phyloP scores from a whole-genome alignment of 2,888 invertebrate genomes.

The Acanthosepion pharaonis region DNA sequence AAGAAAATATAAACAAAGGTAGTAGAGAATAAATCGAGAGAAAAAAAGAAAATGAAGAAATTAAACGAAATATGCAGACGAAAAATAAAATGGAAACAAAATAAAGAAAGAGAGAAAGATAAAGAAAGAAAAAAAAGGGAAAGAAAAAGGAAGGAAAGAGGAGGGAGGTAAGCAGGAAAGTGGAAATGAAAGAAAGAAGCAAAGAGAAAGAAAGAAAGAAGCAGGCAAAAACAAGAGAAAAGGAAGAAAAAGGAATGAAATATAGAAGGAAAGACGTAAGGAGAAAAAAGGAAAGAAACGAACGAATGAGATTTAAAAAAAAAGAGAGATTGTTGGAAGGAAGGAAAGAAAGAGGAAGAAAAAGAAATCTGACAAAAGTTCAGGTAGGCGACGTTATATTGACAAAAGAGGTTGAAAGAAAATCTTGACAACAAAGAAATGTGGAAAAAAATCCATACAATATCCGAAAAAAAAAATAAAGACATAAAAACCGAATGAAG shows the following conservation, averaged over 20 bases:
- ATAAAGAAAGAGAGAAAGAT: too few species aligned
- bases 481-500: not conserved
- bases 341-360: not conserved
- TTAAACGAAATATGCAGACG: too few species aligned
- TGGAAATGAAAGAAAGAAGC: not conserved
- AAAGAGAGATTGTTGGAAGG: not conserved
- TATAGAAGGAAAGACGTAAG: fast-evolving
- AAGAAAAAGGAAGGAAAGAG: too few species aligned
- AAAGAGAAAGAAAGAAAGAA: not conserved
- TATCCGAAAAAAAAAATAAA: not conserved
- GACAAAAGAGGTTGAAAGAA: not conserved
- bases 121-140: too few species aligned
- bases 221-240: not conserved
- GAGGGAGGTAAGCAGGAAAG: not conserved
- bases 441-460: not conserved
- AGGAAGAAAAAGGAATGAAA: not conserved
- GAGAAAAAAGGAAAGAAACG: not conserved
- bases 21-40: too few species aligned
- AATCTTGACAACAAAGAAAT: not conserved
- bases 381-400: not conserved
- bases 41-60: too few species aligned
- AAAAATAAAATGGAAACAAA: too few species aligned
- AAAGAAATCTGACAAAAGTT: not conserved
- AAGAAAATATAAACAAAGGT: too few species aligned
- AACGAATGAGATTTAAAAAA: not conserved